These are phyloP conservation scores for Eilema depressum DNA, from an alignment of 2,888 invertebrate species.

Conservation along the genomic window DNA sequence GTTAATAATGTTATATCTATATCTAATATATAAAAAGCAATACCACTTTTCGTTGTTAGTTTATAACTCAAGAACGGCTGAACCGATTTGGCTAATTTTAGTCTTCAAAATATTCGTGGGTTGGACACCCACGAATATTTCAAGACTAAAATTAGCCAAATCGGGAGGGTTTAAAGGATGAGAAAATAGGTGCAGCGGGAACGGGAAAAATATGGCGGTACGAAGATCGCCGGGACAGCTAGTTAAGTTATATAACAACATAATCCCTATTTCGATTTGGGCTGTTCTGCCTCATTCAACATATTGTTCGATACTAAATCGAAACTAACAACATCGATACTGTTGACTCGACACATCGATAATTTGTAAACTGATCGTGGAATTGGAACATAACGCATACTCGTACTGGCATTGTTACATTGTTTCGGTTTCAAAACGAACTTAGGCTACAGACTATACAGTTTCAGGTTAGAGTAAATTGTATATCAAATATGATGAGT, in stretches of 20 bases:
- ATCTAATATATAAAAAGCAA: too few species aligned
- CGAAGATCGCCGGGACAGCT: too few species aligned
- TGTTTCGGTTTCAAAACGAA: slow-evolving; percentile 28
- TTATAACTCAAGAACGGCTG: too few species aligned
- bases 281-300: background rate
- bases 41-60: too few species aligned
- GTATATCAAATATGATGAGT: background rate
- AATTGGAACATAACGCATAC: slow-evolving; percentile 23
- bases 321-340: slow-evolving; percentile 16
- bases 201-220: too few species aligned
- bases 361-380: slow-evolving; percentile 45
- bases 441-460: background rate
- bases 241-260: background rate
- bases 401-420: slow-evolving; percentile 28
- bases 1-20: too few species aligned
- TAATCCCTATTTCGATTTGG: background rate
- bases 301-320: slow-evolving; percentile 21
- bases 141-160: too few species aligned
- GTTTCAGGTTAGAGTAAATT: slow-evolving; percentile 3
- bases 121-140: too few species aligned
- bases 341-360: slow-evolving; percentile 35
- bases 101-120: too few species aligned
- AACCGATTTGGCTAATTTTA: too few species aligned
- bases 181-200: too few species aligned
- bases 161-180: too few species aligned